Evolutionary conservation across 2,888 invertebrate genomes (phyloP).

Genomic region (Acanthoscelides obtectus): DNA sequence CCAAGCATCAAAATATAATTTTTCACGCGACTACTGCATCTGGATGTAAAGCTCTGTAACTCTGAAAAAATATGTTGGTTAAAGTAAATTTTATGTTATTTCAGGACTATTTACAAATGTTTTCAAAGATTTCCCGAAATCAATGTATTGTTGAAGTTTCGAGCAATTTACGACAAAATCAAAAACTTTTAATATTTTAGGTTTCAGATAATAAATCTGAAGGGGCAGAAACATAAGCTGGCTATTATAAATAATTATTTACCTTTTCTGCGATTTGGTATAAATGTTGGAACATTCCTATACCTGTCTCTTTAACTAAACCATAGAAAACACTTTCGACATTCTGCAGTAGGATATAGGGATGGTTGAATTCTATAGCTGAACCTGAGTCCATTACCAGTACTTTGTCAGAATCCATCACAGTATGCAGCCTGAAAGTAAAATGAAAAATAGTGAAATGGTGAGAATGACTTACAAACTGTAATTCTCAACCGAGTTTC

Average conservation of each 20-base stretch:
- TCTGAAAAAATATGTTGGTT: neutral
- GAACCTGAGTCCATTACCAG: constrained; percentile 57
- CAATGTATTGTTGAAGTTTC: too few relatives aligned
- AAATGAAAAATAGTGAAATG: neutral
- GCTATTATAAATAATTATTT: too few relatives aligned
- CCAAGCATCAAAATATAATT: neutral
- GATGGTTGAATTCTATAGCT: constrained; percentile 69
- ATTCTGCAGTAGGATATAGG: constrained; percentile 56
- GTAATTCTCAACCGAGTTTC: neutral
- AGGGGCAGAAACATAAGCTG: too few relatives aligned
- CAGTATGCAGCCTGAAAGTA: constrained; percentile 62
- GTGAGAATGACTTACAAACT: neutral
- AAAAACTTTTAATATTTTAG: too few relatives aligned
- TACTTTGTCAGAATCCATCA: constrained; percentile 80
- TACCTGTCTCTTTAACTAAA: constrained; percentile 63
- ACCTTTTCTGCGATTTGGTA: constrained; percentile 34
- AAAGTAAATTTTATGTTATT: too few relatives aligned
- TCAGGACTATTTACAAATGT: too few relatives aligned
- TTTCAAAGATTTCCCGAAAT: too few relatives aligned
- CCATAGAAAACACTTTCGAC: constrained; percentile 51
- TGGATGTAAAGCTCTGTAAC: neutral
- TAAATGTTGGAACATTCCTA: constrained; percentile 30
- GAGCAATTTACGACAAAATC: too few relatives aligned
- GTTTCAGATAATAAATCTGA: too few relatives aligned
- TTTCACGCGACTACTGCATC: neutral